These are phyloP conservation scores for Macrotis lagotis DNA, from an alignment of 2,113 vertebrate genomes.

Conservation along the genomic window DNA sequence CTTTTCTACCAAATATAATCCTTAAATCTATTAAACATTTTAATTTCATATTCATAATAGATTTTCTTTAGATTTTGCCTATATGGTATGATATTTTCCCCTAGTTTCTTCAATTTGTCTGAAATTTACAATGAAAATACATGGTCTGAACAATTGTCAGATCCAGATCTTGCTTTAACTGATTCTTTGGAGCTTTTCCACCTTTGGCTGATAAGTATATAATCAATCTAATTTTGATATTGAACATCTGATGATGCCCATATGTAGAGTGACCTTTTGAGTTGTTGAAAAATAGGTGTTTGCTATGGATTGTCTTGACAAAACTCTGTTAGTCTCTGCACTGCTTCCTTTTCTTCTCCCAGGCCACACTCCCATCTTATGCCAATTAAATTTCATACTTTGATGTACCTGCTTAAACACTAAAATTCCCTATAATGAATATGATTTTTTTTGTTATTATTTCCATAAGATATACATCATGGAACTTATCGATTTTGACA, in stretches of 20 bases:
- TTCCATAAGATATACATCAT: neutral
- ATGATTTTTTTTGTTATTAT: neutral
- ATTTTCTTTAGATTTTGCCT: neutral
- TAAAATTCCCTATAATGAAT: neutral
- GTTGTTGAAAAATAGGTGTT: neutral
- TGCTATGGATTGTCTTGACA: neutral
- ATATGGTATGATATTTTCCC: neutral
- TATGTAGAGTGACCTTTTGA: neutral
- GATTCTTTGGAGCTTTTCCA: accelerated
- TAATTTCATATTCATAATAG: neutral
- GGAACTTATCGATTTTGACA: neutral
- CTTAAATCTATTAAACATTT: neutral
- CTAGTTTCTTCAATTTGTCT: neutral
- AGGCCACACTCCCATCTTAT: neutral
- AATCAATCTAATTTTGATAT: neutral
- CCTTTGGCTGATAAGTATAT: neutral
- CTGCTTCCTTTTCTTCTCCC: neutral
- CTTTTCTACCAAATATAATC: neutral
- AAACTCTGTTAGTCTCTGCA: neutral
- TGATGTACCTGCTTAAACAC: neutral
- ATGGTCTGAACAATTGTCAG: neutral
- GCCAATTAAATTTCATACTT: neutral
- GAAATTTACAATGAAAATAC: neutral
- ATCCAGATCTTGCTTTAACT: neutral
- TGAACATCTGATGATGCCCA: neutral